Evolutionary conservation across 2,797 vertebrate species (phyloP), one percentile per base, ranked within the genome.

Genomic region (Syngnathus acus): DNA sequence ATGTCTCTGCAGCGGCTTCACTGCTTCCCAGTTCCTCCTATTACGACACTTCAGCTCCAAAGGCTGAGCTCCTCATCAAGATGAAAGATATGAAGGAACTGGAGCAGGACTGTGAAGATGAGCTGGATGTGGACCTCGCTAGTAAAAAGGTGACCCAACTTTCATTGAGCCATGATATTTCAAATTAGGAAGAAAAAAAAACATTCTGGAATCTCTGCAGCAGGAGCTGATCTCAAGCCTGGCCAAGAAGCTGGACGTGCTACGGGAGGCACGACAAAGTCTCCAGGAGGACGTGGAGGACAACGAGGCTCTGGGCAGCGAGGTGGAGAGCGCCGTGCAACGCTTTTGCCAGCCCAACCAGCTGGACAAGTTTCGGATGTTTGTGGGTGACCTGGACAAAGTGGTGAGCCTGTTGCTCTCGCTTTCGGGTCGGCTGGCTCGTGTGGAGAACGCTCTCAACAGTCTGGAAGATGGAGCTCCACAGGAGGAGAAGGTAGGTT

Each of bases 301-400:
- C 69, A 98, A 98, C 68, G 92, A 92, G 38, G 86, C 85, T 0
- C 89, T 98, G 42, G 96, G 96, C 0, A 90, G 92, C 0, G 92
- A 96, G 71, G 95, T 98, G 72, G 95, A 98, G 84, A 88, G 88
- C 71, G 85, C 91, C 0, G 95, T 93, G 64, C 93, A 93, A 82
- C 87, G 88, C 0, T 90, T 94, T 75, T 98, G 96, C 85, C 94
- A 89, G 72, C 89, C 94, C 79, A 94, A 95, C 43, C 94, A 98
- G 82, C 93, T 95, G 0, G 96, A 98, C 84, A 96, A 95, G 84
- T 98, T 95, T 84, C 88, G 93, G 45, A 97, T 97, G 96, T 97
- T 98, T 57, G 90, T 95, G 0, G 95, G 96, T 0, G 96, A 98
- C 84, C 88, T 98, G 83, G 96, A 98, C 88, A 98, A 97, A 86